Evolutionary conservation across 2,797 vertebrate species (phyloP), one percentile per base, ranked within the genome.

Genomic region (Gorsachius magnificus): DNA sequence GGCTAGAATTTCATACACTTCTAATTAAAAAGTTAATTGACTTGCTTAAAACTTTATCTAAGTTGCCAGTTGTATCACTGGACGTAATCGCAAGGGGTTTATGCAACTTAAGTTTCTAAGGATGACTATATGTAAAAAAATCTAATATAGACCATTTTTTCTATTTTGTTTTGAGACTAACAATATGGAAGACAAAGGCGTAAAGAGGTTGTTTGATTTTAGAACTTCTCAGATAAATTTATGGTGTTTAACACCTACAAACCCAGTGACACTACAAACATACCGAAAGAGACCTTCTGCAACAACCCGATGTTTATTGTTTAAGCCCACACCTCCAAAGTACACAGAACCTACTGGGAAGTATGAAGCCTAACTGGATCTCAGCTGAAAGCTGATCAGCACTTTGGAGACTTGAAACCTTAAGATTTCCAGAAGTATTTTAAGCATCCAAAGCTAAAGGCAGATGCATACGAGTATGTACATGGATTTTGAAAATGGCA

Each of bases 81-180:
- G 56, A 29, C 0, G 4, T 2, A 20, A 36, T 5, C 25, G 4
- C 45, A 35, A 35, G 25, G 43, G 48, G 2, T n/a, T 95, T 18
- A 16, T 33, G 54, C n/a, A 76, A 86, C 86, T 35, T 5, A 11
- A 1, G 4, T 36, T 94, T 51, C 69, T 18, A 25, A 51, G 46
- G 33, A 57, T 20, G 60, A n/a, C n/a, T 53, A 43, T 0, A 0
- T 25, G 36, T 63, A 46, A 68, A 70, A 90, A 70, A 90, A 75
- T n/a, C 15, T 4, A 35, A 14, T 1, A 2, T 1, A n/a, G 43
- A 19, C 11, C 0, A 3, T 2, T 22, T 68, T 45, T 65, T 9
- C 64, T 41, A 13, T 35, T 75, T 43, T 70, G 14, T 29, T 71
- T 64, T 48, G 63, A 38, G 51, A 33, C 36, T 3, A 50, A 17